Evolutionary conservation across 1,140 invertebrate species (phyloP).

Genomic region (Reticulitermes speratus): DNA sequence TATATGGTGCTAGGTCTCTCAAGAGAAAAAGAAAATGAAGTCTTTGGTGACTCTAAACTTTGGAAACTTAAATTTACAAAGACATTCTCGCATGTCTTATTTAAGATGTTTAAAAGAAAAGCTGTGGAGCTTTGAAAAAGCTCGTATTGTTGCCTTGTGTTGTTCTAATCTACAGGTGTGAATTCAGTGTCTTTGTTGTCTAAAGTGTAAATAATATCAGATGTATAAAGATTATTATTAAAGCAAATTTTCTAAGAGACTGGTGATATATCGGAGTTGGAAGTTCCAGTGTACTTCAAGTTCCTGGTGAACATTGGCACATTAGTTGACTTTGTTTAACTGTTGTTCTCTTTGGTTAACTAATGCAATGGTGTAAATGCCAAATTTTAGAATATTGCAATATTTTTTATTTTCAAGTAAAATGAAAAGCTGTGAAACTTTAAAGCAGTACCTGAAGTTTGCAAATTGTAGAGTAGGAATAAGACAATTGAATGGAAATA

Average conservation of each 20-base stretch:
- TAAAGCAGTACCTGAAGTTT: neutral
- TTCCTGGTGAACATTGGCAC: neutral
- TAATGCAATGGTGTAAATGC: neutral
- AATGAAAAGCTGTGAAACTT: neutral
- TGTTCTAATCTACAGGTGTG: constrained; percentile 27
- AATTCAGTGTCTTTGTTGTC: constrained; percentile 24
- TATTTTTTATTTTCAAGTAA: neutral
- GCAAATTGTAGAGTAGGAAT: neutral
- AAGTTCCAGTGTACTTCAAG: constrained; percentile 25
- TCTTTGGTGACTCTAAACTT: constrained; percentile 29
- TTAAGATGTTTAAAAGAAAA: constrained; percentile 4
- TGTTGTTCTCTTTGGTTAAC: neutral
- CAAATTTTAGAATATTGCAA: neutral
- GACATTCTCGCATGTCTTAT: constrained; percentile 16
- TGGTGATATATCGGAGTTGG: constrained; percentile 21
- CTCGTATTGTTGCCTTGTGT: constrained; percentile 32
- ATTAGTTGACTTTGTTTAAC: neutral
- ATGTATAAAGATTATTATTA: constrained; percentile 20
- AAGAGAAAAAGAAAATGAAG: constrained; percentile 23
- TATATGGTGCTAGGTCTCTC: constrained; percentile 31
- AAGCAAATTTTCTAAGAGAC: constrained; percentile 22
- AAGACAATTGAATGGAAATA: too few species aligned
- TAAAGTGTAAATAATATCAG: constrained; percentile 28
- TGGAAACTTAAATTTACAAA: constrained; percentile 24
- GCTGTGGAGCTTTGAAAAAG: constrained; percentile 21